Base-by-base conservation (phyloP, 2,113 vertebrate species). In the Nothobranchius kuhntae region DNA sequence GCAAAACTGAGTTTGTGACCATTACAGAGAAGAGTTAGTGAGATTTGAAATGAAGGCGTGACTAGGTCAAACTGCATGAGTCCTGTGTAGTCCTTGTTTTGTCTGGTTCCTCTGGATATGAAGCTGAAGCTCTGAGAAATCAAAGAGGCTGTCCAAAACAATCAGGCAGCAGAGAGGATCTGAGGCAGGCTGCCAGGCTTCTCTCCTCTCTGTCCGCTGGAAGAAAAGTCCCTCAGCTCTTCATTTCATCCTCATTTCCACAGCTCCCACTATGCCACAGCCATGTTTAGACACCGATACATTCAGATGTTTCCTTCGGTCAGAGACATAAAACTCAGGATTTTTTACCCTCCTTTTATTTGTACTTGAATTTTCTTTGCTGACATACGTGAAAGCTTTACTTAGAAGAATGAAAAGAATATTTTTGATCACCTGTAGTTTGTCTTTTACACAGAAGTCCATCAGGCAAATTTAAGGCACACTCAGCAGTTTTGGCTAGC, bases 141-240 rank as follows among this genome's bases (percentile, higher is more conserved):
- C 44, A 60, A 51, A 72, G 55, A 73, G 62, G 83, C 55, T 73
- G 61, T 26, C 50, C 45, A 75, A 78, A 80, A 77, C 61, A 80
- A 85, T 79, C 55, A 45, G n/a, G n/a, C 51, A 58, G 64, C 21
- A 3, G 13, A 38, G 17, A 24, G 51, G 53, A 76, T 48, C 35
- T 4, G 36, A 53, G 66, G 65, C 75, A 59, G 59, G 17, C 47
- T 48, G 81, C 66, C 81, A 78, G 38, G 4, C 56, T 7, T 74
- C 52, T 42, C 10, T 77, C 52, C 45, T 36, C 64, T 78, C 65
- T 26, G 69, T 76, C 63, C 71, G 72, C 42, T 7, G 59, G 12
- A 47, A 48, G 42, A 52, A 21, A 47, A 17, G 44, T 78, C 82
- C 71, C 63, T 45, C 1, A 14, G 8, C 54, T 60, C 77, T 26